Conservation (phyloP, 2,888 invertebrate species). For the Neria commutata region DNA sequence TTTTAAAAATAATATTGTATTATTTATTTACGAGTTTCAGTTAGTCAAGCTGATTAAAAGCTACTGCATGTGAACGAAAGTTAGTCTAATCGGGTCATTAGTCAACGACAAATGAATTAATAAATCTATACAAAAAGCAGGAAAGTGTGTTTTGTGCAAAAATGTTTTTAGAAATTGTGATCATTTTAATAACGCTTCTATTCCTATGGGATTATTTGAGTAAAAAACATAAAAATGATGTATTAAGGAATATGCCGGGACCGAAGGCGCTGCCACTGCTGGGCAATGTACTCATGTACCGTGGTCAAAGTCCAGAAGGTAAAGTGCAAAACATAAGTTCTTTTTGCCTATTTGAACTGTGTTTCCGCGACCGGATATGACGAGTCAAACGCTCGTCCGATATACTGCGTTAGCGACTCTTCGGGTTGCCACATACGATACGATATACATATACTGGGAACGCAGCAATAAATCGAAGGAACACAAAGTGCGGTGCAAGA, state of each 20-base stretch:
- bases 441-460: no score
- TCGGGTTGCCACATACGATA: no score
- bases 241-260: constrained; percentile 43
- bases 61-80: neutral
- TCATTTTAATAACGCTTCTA: constrained; percentile 35
- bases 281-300: constrained; percentile 44
- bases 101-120: neutral
- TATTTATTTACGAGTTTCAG: no score
- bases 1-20: no score
- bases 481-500: no score
- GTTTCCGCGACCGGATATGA: no score
- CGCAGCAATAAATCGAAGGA: no score
- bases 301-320: constrained; percentile 49
- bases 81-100: neutral
- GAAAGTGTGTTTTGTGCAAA: no score
- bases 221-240: constrained; percentile 44
- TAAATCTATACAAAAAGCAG: neutral
- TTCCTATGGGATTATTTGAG: constrained; percentile 43
- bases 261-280: constrained; percentile 43
- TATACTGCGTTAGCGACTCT: no score
- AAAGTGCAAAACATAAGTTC: constrained; percentile 9
- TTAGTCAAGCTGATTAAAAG: neutral
- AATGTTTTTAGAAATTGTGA: constrained; percentile 37
- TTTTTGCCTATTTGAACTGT: neutral
- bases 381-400: no score